phyloP scores from a whole-genome alignment of 2,797 vertebrate genomes.

The Eidolon dupreanum region DNA sequence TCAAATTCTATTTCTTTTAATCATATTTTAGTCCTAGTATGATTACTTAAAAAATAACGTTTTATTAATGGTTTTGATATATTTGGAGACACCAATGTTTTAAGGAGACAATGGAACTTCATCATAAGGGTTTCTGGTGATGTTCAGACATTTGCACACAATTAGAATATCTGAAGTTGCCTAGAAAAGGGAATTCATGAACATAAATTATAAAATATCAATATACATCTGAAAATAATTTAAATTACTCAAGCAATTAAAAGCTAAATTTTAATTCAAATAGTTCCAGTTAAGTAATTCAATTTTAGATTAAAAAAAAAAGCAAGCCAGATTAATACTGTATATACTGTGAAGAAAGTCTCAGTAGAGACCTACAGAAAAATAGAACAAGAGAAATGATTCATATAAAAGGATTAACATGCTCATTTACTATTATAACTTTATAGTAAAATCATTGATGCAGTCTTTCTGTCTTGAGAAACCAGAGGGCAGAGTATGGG shows the following conservation, averaged over 20 bases:
- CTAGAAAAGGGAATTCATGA: not conserved
- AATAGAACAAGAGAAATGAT: not conserved
- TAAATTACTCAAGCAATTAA: not conserved
- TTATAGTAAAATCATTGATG: not conserved
- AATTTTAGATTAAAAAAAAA: not conserved
- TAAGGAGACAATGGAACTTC: not conserved
- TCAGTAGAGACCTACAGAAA: not conserved
- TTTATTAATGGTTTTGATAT: not conserved
- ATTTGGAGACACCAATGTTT: slow-evolving; percentile 86
- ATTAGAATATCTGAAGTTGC: not conserved
- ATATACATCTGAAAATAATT: not conserved
- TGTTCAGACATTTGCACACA: not conserved
- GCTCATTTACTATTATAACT: not conserved
- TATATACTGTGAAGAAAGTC: not conserved
- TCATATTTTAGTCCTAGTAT: not conserved
- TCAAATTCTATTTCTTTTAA: not conserved
- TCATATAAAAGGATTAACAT: not conserved
- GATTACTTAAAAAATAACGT: not conserved
- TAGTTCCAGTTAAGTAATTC: not conserved
- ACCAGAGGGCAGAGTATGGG: not conserved
- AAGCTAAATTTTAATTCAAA: not conserved
- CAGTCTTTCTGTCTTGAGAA: not conserved
- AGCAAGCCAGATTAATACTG: not conserved
- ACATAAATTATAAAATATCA: not conserved
- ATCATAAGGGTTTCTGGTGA: not conserved